Evolutionary conservation across 2,888 invertebrate genomes (phyloP).

Genomic region (Aspidapion aeneum): DNA sequence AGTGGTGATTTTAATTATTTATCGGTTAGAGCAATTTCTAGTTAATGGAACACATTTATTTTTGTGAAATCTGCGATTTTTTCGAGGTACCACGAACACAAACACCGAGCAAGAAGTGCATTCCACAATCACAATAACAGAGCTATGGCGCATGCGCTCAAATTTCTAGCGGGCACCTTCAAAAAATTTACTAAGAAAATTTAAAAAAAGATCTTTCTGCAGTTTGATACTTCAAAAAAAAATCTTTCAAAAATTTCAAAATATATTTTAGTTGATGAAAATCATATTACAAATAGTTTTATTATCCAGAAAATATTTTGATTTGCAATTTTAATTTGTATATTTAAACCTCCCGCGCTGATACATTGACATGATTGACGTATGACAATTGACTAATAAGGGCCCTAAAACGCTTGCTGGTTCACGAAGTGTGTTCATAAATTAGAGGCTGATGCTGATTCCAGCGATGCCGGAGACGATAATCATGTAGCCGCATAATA

Average conservation of each 20-base stretch:
- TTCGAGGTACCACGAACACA: slow-evolving; percentile 16
- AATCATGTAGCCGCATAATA: too few species aligned
- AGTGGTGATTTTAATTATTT: background rate
- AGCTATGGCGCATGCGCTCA: background rate
- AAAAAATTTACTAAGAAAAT: background rate
- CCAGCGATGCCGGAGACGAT: too few species aligned
- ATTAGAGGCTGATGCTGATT: too few species aligned
- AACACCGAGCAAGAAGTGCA: slow-evolving; percentile 7
- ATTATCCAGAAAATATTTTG: too few species aligned
- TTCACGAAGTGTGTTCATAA: too few species aligned
- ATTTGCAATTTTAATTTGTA: background rate
- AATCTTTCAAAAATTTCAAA: background rate
- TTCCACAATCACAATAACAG: background rate
- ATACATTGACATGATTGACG: background rate
- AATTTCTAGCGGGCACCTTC: too few species aligned
- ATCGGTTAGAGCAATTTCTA: slow-evolving; percentile 5
- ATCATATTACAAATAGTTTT: too few species aligned
- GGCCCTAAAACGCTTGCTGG: background rate
- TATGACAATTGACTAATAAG: background rate
- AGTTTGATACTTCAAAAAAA: background rate
- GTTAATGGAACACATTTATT: slow-evolving; percentile 5
- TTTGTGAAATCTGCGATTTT: background rate
- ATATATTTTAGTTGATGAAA: background rate
- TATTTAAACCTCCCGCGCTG: background rate
- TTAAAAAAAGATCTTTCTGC: background rate